Conservation (phyloP, 2,888 invertebrate species). For the Byasa hedistus region DNA sequence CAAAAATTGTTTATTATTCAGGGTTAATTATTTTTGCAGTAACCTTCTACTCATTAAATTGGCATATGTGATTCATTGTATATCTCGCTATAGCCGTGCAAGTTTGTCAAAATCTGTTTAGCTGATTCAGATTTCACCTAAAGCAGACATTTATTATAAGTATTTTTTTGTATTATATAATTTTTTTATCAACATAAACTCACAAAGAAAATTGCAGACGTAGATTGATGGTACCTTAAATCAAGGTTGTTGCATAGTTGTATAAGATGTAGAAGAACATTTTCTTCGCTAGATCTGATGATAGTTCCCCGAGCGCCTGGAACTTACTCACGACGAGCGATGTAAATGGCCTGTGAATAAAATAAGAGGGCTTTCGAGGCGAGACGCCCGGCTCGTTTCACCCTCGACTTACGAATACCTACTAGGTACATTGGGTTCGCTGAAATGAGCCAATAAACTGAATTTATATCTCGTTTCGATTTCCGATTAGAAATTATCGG, state of each 20-base stretch:
- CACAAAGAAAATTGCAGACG: no score
- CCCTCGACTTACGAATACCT: not conserved
- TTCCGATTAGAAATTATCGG: no score
- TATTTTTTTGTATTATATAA: no score
- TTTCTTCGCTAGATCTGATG: constrained; percentile 35
- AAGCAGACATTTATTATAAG: no score
- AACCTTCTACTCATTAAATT: no score
- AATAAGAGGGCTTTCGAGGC: constrained; percentile 50
- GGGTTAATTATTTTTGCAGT: no score
- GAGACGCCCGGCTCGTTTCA: constrained; percentile 31
- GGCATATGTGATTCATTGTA: no score
- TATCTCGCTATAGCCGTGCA: no score
- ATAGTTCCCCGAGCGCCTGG: constrained; percentile 39
- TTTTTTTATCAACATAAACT: no score
- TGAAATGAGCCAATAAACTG: constrained; percentile 1
- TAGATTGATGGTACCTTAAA: not conserved
- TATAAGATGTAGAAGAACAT: constrained; percentile 2
- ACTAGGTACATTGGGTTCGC: constrained; percentile 6
- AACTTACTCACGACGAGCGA: constrained; percentile 36
- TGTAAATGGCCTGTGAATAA: constrained; percentile 70
- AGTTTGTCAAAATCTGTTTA: no score
- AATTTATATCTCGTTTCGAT: not conserved
- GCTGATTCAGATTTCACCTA: no score
- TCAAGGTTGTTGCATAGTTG: not conserved
- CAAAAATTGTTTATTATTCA: no score